These are phyloP conservation scores for Heterotilapia buettikoferi DNA, from an alignment of 2,113 vertebrate species.

Conservation along the genomic window DNA sequence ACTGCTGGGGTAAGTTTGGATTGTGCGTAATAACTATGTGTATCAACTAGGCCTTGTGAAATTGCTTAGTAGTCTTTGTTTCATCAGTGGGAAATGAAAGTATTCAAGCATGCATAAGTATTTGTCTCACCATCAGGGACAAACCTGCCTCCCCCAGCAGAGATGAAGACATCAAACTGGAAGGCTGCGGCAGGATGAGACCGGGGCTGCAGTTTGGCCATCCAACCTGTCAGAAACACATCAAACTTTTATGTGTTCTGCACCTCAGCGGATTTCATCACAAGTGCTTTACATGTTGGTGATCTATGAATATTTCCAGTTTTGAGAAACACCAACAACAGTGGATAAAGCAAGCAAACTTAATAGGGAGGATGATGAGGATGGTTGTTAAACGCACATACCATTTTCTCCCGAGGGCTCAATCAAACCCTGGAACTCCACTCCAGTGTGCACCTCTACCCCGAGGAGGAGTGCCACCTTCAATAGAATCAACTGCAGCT, in stretches of 20 bases:
- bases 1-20: background rate
- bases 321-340: background rate
- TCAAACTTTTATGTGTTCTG: background rate
- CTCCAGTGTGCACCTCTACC: conserved; percentile 84
- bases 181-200: conserved; percentile 72
- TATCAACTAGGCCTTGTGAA: background rate
- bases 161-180: conserved; percentile 89
- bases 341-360: background rate
- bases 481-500: conserved; percentile 88
- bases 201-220: conserved; percentile 74
- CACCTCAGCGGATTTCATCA: background rate
- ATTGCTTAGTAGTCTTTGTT: background rate
- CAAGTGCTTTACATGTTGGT: background rate
- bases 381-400: background rate
- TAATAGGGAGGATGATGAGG: fast-evolving
- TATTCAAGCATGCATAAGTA: background rate
- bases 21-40: background rate
- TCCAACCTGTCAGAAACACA: conserved; percentile 73
- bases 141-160: conserved; percentile 86
- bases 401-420: conserved; percentile 72
- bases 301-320: background rate
- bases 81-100: background rate
- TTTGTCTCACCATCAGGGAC: conserved; percentile 83
- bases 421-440: conserved; percentile 76
- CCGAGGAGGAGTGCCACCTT: conserved; percentile 87